Conservation (phyloP, 2,113 vertebrate species). For the Pollachius pollachius region DNA sequence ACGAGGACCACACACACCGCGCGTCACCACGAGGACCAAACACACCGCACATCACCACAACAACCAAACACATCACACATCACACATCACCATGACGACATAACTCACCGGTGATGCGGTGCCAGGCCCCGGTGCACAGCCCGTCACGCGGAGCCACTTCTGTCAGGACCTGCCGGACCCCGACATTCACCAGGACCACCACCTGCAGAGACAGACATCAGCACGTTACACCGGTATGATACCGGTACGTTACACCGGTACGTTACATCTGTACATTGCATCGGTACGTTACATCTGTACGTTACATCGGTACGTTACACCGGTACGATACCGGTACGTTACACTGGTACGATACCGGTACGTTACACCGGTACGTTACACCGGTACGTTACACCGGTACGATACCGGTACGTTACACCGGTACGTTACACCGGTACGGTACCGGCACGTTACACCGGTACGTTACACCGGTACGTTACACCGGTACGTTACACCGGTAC, state of each 20-base stretch:
- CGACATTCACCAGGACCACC: conserved; percentile 83
- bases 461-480: no score
- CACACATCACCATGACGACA: background rate
- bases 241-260: no score
- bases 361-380: no score
- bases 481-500: no score
- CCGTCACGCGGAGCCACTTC: conserved; percentile 78
- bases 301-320: no score
- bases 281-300: no score
- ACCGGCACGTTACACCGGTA: background rate
- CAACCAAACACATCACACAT: no score
- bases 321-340: no score
- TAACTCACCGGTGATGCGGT: conserved; percentile 85
- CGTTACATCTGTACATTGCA: no score
- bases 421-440: background rate
- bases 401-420: no score
- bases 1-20: background rate
- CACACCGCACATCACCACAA: background rate
- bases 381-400: conserved; percentile 11
- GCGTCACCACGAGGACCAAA: background rate
- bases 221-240: no score
- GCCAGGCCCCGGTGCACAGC: conserved; percentile 88
- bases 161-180: conserved; percentile 82
- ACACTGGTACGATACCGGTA: no score
- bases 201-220: conserved; percentile 69